A percentile compares a stretch with the other conserved stretches of the same genome.
Conservation (phyloP, 2,113 vertebrate genomes). For the Heptranchias perlo region DNA sequence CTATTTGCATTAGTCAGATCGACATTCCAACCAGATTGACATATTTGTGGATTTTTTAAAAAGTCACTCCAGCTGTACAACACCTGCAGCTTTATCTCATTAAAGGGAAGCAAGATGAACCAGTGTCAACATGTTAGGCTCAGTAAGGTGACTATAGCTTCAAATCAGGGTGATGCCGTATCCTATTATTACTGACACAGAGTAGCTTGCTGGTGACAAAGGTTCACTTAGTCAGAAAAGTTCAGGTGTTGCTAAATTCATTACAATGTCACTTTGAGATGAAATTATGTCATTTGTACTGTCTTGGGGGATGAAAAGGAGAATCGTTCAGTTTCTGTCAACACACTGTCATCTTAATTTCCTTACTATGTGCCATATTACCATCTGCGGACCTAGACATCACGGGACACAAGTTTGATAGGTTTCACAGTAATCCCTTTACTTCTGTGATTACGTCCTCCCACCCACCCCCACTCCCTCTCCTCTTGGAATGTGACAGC, state of each 20-base stretch:
- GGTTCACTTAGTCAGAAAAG: constrained; percentile 71
- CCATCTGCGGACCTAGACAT: constrained; percentile 67
- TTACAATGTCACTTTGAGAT: constrained; percentile 78
- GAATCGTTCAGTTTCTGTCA: constrained; percentile 78
- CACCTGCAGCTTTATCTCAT: constrained; percentile 75
- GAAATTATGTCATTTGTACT: constrained; percentile 74
- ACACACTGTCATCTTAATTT: constrained; percentile 82
- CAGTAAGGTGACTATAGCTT: constrained; percentile 74
- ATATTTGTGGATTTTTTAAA: not conserved
- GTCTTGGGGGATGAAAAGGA: constrained; percentile 71
- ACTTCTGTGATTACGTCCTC: constrained; percentile 41
- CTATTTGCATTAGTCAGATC: not conserved
- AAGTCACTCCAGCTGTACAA: constrained; percentile 69
- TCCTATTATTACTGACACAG: constrained; percentile 83
- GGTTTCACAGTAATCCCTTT: constrained; percentile 69
- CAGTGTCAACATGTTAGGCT: constrained; percentile 80
- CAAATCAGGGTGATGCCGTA: constrained; percentile 64
- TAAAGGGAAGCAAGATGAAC: constrained; percentile 79
- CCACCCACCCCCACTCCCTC: not conserved
- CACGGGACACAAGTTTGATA: constrained; percentile 62
- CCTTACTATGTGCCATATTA: constrained; percentile 64
- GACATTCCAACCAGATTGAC: not conserved
- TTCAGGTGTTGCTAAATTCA: constrained; percentile 94
- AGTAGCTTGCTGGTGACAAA: constrained; percentile 72
- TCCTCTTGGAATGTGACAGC: not conserved